Evolutionary conservation across 1,140 invertebrate genomes (phyloP), one percentile per base, ranked within the genome.

Genomic region (Cotesia typhae): DNA sequence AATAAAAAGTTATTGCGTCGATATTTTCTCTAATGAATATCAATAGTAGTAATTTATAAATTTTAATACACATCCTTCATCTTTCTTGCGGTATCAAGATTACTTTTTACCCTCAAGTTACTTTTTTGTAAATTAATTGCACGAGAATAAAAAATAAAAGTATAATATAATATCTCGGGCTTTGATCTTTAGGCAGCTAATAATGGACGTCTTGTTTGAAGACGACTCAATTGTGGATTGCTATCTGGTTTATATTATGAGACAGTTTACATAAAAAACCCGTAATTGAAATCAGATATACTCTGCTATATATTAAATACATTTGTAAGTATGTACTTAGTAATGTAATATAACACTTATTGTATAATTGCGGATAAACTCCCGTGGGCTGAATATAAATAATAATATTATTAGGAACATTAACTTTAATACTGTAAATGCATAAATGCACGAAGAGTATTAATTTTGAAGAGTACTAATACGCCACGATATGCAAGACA

Each of bases 261-360:
- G 69, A 63, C 69, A 71, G 69, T n/a, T 38, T 35, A 71, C 69
- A 17, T 37, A 12, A 37, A 38, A 66, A 65, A 4, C 51, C 41
- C 5, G 41, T 71, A 71, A 71, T 71, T 71, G 70, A 71, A 71
- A 71, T 71, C 36, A 61, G 60, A 65, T 71, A 71, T 71, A 63
- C 20, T 37, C n/a, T 64, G 12, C 10, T 37, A 36, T 55, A 53
- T 65, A 65, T 36, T 52, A 47, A 28, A 36, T 12, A 53, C 28
- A 9, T 36, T 63, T 28, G 3, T 12, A 63, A 4, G n/a, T 38
- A 14, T 28, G 28, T 28, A 28, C 28, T 28, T 28, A 28, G 28
- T 41, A 41, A 65, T 55, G 64, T 28, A 67, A 55, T 51, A 9
- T 17, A 67, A 55, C 14, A 4, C 51, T 12, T 7, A 37, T 63